Base-by-base conservation (phyloP, 2,113 vertebrate genomes). In the Peromyscus polionotus region DNA sequence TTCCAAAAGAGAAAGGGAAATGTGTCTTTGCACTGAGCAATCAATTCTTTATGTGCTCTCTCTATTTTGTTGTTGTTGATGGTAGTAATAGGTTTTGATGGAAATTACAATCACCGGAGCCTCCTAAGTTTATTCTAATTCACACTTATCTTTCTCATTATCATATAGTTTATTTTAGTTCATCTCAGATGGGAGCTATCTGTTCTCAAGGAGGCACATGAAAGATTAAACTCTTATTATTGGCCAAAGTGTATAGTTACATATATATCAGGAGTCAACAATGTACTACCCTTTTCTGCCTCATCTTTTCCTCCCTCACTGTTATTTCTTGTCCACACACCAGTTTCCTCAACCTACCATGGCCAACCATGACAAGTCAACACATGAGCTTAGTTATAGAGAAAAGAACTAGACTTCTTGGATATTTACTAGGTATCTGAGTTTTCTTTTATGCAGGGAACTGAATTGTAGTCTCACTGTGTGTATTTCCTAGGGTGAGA, bases 271-370 rank as follows among this genome's bases (percentile, higher is more conserved):
- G n/a, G 81, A 48, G 7, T 24, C 26, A 33, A 65, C 2, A 48
- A 2, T n/a, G 14, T 31, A n/a, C 20, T 7, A 31, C 22, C 1
- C 3, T 7, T 3, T 2, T 42, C 5, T 1, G 2, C 10, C 1
- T 4, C 14, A 20, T 45, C 0, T 91, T 77, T 28, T 48, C 33
- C 33, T 19, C 85, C 33, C 3, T 92, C 12, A 3, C 0, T 68
- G 20, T 90, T 63, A 31, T 9, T n/a, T 75, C 26, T 65, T 83
- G 26, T 61, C 28, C 6, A 45, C 42, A 14, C 51, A 10, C 45
- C 75, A 65, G 3, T 70, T 54, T 31, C 22, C 31, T n/a, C 48
- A 1, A 7, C 65, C 36, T 28, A 85, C 12, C 14, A 85, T 42
- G 67, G 20, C 13, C 7, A 79, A 16, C 9, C 10, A 45, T 81